These are phyloP conservation scores for Dorcus parallelipipedus DNA, from an alignment of 2,888 invertebrate genomes.

Conservation along the genomic window DNA sequence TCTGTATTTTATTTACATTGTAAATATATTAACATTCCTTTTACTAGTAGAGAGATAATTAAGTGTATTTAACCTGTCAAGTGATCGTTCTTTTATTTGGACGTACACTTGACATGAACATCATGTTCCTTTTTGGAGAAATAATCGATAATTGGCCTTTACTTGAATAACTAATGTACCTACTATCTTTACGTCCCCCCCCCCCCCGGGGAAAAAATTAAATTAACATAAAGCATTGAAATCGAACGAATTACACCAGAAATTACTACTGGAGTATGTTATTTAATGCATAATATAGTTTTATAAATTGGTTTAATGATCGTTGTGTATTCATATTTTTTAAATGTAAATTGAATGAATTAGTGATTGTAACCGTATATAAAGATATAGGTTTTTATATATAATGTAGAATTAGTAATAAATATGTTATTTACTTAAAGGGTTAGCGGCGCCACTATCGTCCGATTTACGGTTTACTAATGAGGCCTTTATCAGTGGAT, in stretches of 20 bases:
- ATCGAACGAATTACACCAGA: not conserved
- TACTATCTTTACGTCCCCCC: too few species aligned
- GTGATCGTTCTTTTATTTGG: not conserved
- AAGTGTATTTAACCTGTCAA: not conserved
- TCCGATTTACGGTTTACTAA: constrained; percentile 52
- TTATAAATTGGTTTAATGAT: constrained; percentile 3
- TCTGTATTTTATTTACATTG: not conserved
- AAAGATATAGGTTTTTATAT: constrained; percentile 2
- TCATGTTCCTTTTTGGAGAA: too few species aligned
- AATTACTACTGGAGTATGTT: not conserved
- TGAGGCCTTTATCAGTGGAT: constrained; percentile 52
- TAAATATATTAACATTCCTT: not conserved
- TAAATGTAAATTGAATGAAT: constrained; percentile 12
- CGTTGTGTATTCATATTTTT: constrained; percentile 10
- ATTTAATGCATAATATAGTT: not conserved
- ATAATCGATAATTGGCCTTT: too few species aligned
- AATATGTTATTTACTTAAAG: constrained; percentile 22
- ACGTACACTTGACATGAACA: too few species aligned
- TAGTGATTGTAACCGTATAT: not conserved
- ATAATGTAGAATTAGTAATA: constrained; percentile 11
- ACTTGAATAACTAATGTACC: too few species aligned
- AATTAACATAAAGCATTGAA: too few species aligned
- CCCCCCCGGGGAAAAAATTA: too few species aligned
- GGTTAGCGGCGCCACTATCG: constrained; percentile 38
- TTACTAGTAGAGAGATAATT: not conserved